Conservation (phyloP, 2,888 invertebrate species). For the Orthosia cruda region DNA sequence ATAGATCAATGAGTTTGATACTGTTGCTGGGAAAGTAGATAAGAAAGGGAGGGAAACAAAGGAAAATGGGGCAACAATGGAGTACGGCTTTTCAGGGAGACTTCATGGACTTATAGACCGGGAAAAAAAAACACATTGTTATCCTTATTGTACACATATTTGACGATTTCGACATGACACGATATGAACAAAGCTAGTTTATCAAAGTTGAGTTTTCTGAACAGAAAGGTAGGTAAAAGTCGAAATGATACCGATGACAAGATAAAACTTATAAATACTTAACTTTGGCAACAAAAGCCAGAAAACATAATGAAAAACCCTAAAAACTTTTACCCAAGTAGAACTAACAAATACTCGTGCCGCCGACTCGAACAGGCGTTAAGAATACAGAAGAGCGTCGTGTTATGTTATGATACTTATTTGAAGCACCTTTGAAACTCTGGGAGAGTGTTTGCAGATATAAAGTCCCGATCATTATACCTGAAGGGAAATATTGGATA, state of each 20-base stretch:
- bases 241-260: conserved; percentile 10
- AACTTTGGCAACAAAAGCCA: conserved; percentile 6
- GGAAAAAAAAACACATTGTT: conserved; percentile 5
- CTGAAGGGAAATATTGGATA: conserved; percentile 59
- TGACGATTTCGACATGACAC: background rate
- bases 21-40: conserved; percentile 9
- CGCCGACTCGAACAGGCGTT: conserved; percentile 32
- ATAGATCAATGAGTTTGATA: conserved; percentile 36
- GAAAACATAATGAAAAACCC: conserved; percentile 38
- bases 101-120: conserved; percentile 8
- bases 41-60: conserved; percentile 12
- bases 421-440: conserved; percentile 44
- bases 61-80: conserved; percentile 11
- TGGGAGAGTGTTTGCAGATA: conserved; percentile 35
- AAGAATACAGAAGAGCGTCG: conserved; percentile 51
- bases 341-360: conserved; percentile 47
- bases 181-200: background rate
- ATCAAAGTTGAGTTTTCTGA: background rate
- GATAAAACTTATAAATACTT: conserved; percentile 23
- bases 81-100: conserved; percentile 2
- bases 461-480: conserved; percentile 56
- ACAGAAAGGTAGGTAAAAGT: background rate
- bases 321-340: conserved; percentile 46
- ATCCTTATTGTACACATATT: conserved; percentile 5
- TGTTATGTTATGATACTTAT: conserved; percentile 56